Evolutionary conservation across 2,888 invertebrate species (phyloP).

Genomic region (Stictocephala bisonia): DNA sequence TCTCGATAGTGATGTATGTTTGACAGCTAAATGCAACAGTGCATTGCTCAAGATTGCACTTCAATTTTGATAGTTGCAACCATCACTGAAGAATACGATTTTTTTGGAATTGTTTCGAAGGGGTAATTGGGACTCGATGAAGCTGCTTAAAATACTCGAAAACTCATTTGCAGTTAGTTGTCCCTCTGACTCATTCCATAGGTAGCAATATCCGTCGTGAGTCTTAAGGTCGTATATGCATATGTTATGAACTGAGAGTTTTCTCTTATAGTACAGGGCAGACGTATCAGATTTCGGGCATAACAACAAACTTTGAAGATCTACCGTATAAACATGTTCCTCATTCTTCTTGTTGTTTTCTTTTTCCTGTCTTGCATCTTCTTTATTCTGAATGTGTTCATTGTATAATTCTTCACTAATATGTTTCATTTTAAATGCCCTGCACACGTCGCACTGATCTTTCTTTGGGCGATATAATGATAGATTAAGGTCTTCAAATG

Average conservation of each 20-base stretch:
- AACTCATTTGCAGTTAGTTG: constrained; percentile 37
- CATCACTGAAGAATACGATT: constrained; percentile 29
- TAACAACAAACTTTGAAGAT: constrained; percentile 25
- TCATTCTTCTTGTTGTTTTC: constrained; percentile 1
- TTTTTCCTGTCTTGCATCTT: constrained; percentile 27
- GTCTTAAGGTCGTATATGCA: constrained; percentile 22
- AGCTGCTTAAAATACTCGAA: constrained; percentile 20
- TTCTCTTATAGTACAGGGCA: constrained; percentile 32
- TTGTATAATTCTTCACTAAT: constrained; percentile 26
- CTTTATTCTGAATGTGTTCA: constrained; percentile 13
- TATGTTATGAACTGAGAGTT: constrained; percentile 21
- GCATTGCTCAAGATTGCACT: constrained; percentile 39
- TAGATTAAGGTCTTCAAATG: constrained; percentile 32
- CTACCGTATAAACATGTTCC: constrained; percentile 16
- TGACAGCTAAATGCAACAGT: constrained; percentile 9
- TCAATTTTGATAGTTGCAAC: constrained; percentile 34
- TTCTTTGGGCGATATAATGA: constrained; percentile 51
- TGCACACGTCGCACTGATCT: constrained; percentile 45
- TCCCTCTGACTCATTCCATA: constrained; percentile 33
- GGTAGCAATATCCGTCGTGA: constrained; percentile 15
- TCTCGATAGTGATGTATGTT: constrained; percentile 14
- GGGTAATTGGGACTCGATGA: constrained; percentile 22
- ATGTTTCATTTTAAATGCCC: constrained; percentile 24
- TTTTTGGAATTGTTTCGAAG: constrained; percentile 15
- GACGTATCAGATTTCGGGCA: constrained; percentile 21